Evolutionary conservation across 2,797 vertebrate species (phyloP), one percentile per base, ranked within the genome.

Genomic region (Chromobotia macracanthus): DNA sequence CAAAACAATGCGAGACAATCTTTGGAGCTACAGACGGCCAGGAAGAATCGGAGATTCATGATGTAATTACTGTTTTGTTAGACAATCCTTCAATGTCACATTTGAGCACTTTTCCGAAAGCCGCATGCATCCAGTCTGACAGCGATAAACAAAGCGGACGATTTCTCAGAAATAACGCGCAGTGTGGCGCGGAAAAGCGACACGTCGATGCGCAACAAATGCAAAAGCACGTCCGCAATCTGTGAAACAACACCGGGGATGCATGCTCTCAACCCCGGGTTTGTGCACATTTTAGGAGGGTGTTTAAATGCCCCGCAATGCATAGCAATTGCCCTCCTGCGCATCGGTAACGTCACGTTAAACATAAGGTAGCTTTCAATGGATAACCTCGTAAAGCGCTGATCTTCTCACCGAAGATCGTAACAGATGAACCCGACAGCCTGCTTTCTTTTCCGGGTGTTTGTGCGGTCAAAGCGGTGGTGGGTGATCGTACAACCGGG

Each of bases 231-330:
- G 25, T 71, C 67, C 53, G 41, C 23, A 44, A 38, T 82, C 11
- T 51, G 58, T 63, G 56, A 72, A 83, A 79, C 74, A 75, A 83
- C 60, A 70, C 46, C 2, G 55, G 50, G 44, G 18, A 25, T 64
- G 8, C 46, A 51, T 19, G 41, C 55, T 77, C 51, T 41, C 46
- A 80, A 81, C 61, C 50, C 64, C 48, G 55, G 65, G 48, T 79
- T 78, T 68, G 82, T 72, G 74, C 65, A 82, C 74, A 84, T 86
- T 83, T 63, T 86, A 80, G 84, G 77, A 53, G 44, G 61, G 21
- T 84, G 50, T 82, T 86, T 81, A 77, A 80, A 82, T 46, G 55
- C 41, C 70, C 68, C 68, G 56, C 72, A 75, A 68, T 78, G 80
- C 83, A 85, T 82, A 80, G 51, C 74, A 82, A 83, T 80, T 78